Base-by-base conservation (phyloP, 2,113 vertebrate genomes). In the Campylomormyrus tamandua region DNA sequence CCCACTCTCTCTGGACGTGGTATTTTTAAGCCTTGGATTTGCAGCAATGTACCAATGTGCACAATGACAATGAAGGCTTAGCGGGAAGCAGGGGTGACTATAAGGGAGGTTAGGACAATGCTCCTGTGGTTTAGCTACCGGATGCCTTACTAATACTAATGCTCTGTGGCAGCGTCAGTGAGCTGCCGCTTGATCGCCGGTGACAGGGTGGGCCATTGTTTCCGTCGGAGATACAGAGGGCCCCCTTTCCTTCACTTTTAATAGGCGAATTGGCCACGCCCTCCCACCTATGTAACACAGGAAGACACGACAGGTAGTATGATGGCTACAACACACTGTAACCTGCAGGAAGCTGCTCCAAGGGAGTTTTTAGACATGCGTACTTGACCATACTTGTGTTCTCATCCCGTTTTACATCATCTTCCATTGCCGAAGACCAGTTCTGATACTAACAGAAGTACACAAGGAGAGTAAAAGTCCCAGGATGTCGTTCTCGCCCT, bases 61-160 rank as follows among this genome's bases (percentile, higher is more conserved):
- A 48, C 49, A 85, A 39, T 92, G 92, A 92, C 89, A 92, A 90
- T 91, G 62, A 27, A 90, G 70, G 88, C 83, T 93, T 89, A 91
- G 86, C 56, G 87, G 89, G 11, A 70, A 77, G 83, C 46, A 80
- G 87, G 87, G 77, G 48, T 87, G 89, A 91, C 70, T 89, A 88
- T 87, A 87, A 42, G 0, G 2, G 50, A 53, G 24, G 2, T 45
- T 56, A 85, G 10, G 52, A 19, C 52, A 27, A 31, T 58, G 9
- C 17, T 88, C 56, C 39, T 19, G 19, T 42, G 87, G 56, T 58
- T 58, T 66, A 62, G 35, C 35, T 35, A 66, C 53, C 56, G 17
- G 53, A 46, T 88, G 5, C 24, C 35, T 42, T 24, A 52, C 24
- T 85, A 27, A 46, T 49, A n/a, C 15, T 21, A 27, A 48, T 10